A percentile compares a stretch with the other conserved stretches of the same genome.
Evolutionary conservation across 2,888 invertebrate genomes (phyloP).

Genomic region (Oegoconia quadripuncta): DNA sequence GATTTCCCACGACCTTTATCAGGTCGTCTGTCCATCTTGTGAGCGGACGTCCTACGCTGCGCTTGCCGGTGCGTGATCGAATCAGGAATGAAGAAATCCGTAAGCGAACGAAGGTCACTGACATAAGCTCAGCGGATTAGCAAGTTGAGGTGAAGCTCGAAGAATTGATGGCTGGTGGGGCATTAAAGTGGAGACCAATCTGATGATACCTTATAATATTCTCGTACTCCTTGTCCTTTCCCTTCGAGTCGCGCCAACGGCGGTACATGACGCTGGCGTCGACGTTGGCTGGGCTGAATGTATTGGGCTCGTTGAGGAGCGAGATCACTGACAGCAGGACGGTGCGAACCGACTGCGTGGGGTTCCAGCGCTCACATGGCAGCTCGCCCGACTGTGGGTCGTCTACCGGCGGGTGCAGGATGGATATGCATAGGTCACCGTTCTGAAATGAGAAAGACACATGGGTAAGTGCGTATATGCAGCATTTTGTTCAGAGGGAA

Average conservation of each 20-base stretch:
- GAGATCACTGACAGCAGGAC: conserved; percentile 99
- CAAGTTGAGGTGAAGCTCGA: no score
- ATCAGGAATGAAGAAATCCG: no score
- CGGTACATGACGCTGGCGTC: conserved; percentile 99
- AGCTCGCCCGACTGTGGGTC: conserved; percentile 99
- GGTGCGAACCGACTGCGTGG: conserved; percentile 99
- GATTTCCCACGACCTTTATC: no score
- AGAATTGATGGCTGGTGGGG: background rate
- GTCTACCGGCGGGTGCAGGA: conserved; percentile 98
- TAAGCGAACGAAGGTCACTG: no score
- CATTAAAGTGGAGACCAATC: conserved; percentile 13
- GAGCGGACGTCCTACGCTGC: no score
- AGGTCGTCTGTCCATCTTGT: background rate
- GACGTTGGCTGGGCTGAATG: conserved; percentile 99
- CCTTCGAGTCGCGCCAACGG: conserved; percentile 98
- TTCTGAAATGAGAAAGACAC: no score
- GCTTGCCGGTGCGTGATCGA: no score
- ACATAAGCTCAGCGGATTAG: no score
- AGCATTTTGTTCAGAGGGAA: no score
- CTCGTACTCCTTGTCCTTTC: conserved; percentile 99
- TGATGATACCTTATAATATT: conserved; percentile 93
- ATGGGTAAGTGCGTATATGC: no score
- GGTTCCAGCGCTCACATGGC: conserved; percentile 99
- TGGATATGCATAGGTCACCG: conserved; percentile 99
- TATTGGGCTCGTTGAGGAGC: conserved; percentile 99